Base-by-base conservation (phyloP, 2,797 vertebrate genomes). In the Crenuchus spilurus region DNA sequence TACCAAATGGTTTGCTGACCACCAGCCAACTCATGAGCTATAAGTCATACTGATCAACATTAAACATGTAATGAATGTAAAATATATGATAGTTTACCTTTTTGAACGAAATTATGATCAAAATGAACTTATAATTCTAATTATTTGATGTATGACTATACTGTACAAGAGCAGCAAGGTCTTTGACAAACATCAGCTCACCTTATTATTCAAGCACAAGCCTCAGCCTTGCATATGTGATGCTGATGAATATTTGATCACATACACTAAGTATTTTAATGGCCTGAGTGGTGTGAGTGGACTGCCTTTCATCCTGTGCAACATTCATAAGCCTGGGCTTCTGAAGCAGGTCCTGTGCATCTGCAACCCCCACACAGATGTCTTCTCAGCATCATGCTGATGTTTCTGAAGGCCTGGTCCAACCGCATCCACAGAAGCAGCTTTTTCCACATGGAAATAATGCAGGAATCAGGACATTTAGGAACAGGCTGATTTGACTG, bases 191-290 rank as follows among this genome's bases (percentile, higher is more conserved):
- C 49, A 39, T 58, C 35, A 60, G 28, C 11, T 39, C 65, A 60
- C 22, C 52, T 37, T 61, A 37, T 57, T 54, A 64, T 48, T 39
- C 54, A 46, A 49, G 14, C 64, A 30, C 28, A 71, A 48, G 31
- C 48, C 24, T 24, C 6, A 48, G 37, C 26, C 70, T 57, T 66
- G 66, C 62, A 49, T 46, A 61, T 60, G 61, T 51, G 16, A 28
- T 67, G 70, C 51, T 55, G 63, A 26, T 82, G 44, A 82, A 82
- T 84, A 77, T 78, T 80, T 39, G 22, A 82, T 75, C 42, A 62
- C 58, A 46, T 46, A 76, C 60, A 70, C 28, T 52, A 77, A 65
- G 63, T 69, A 44, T 74, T 67, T 72, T 75, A 80, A 80, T 77
- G 67, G 51, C 44, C n/a, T 65, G 54, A 70, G 51, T 52, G 33